Evolutionary conservation across 2,888 invertebrate species (phyloP), one percentile per base, ranked within the genome.

Genomic region (Dasypolia templi): DNA sequence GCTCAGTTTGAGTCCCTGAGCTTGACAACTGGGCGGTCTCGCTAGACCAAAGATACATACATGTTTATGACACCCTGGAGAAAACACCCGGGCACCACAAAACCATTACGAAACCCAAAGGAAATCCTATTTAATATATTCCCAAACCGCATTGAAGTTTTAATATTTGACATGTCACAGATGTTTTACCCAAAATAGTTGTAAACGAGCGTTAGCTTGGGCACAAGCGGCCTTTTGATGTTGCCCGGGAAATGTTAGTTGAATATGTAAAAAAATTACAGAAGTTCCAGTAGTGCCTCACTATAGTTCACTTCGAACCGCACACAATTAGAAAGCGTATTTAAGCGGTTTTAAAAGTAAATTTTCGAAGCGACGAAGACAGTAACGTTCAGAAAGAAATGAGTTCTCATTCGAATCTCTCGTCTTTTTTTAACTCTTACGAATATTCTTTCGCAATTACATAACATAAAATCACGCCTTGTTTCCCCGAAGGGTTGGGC

Each of bases 111-210:
- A 46, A 35, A 19, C 46, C 49, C 46, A 53, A 44, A 59, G 58
- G 39, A 58, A 62, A 64, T 63, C 17, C 62, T 56, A 46, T 62
- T 77, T 44, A 68, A 55, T 59, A 32, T 55, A 74, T 75, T 51
- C 46, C 65, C 46, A 39, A 61, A 70, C 65, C 69, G 29, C 62
- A 70, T 29, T 22, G 53, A 42, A 62, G 66, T 66, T 75, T 68
- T 64, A 75, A 81, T 75, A 64, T 79, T 70, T 58, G 39, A 66
- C 51, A 42, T 55, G 64, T 73, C 79, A 42, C 42, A 59, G 32
- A 65, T 74, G 61, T 66, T 63, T 44, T 49, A 12, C 22, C 42
- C 55, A 17, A 70, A 75, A 81, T 63, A 62, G 61, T 69, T 72
- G 14, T 3, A 26, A 69, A 70, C 55, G 55, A 53, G 22, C 64